These are phyloP conservation scores for Phataginus tricuspis DNA, from an alignment of 2,797 vertebrate genomes.

Conservation along the genomic window DNA sequence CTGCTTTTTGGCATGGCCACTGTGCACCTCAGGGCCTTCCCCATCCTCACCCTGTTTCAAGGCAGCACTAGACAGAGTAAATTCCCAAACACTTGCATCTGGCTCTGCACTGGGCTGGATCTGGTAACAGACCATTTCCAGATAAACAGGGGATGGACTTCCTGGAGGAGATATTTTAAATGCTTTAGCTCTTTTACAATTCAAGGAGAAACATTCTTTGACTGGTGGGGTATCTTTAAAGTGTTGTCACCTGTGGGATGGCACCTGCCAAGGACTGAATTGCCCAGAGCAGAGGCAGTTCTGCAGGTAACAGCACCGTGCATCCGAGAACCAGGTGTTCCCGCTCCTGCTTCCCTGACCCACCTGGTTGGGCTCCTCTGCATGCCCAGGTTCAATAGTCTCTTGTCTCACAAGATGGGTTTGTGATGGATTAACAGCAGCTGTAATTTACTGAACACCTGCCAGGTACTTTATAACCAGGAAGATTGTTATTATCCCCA, in stretches of 20 bases:
- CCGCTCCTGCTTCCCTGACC: background rate
- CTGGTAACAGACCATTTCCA: constrained; percentile 17
- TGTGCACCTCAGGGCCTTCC: background rate
- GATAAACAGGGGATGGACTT: background rate
- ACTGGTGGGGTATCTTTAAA: background rate
- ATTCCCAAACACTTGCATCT: background rate
- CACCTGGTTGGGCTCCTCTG: background rate
- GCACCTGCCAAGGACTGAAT: background rate
- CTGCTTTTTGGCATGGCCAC: background rate
- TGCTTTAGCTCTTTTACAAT: background rate
- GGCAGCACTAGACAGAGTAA: rapidly evolving
- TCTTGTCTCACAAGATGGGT: background rate
- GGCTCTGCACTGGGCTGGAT: background rate
- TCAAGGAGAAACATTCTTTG: background rate
- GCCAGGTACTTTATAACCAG: background rate
- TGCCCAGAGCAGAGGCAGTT: background rate
- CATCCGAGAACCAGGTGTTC: background rate
- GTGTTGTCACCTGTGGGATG: background rate
- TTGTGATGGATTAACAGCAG: background rate
- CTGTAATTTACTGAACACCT: background rate
- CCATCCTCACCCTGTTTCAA: rapidly evolving
- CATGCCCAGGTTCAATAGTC: background rate
- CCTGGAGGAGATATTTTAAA: background rate
- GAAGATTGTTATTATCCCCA: background rate
- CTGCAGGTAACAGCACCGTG: background rate